Conservation (phyloP, 2,113 vertebrate species). For the Sylvia atricapilla region DNA sequence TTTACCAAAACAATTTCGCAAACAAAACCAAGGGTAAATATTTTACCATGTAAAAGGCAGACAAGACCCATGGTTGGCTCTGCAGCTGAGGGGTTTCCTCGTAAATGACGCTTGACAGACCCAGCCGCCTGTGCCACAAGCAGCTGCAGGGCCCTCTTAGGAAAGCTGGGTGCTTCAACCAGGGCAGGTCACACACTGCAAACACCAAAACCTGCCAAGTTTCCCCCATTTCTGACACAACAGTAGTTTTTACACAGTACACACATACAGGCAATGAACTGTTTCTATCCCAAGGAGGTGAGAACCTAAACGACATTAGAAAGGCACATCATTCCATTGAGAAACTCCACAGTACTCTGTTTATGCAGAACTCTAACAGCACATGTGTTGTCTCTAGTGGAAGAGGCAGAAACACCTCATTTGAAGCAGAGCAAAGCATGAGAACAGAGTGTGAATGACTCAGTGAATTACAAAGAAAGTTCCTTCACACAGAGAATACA, state of each 20-base stretch:
- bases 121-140: fast-evolving
- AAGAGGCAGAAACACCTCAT: neutral
- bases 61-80: neutral
- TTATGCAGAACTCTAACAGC: neutral
- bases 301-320: neutral
- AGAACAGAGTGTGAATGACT: neutral
- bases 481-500: neutral
- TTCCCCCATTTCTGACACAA: neutral
- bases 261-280: neutral
- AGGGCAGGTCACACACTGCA: neutral
- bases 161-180: neutral
- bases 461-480: neutral
- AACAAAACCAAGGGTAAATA: neutral
- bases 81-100: neutral
- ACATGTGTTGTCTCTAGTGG: neutral
- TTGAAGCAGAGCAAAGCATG: neutral
- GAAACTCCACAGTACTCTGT: neutral
- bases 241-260: neutral
- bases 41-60: neutral
- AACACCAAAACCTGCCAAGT: neutral
- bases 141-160: neutral
- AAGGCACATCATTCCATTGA: neutral
- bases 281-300: neutral
- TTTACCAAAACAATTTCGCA: neutral
- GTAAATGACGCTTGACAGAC: neutral